A percentile compares a stretch with the other conserved stretches of the same genome.
These are phyloP conservation scores for Prolemur simus DNA, from an alignment of 2,113 vertebrate genomes.

Conservation along the genomic window DNA sequence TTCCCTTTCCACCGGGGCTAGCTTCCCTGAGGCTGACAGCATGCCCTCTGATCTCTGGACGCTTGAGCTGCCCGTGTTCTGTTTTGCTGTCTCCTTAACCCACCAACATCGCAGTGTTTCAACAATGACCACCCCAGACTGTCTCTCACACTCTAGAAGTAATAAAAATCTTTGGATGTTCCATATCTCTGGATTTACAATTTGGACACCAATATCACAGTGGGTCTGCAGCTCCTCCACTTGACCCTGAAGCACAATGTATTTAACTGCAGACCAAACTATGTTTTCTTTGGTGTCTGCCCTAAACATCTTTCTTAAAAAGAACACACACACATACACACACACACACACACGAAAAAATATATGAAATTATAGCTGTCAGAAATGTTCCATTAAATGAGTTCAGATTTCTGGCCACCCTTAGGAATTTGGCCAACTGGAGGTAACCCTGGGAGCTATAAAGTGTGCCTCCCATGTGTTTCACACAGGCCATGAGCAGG, in stretches of 20 bases:
- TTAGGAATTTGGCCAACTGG: neutral
- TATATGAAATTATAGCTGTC: neutral
- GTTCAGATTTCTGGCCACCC: neutral
- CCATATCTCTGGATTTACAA: neutral
- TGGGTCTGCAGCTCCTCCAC: neutral
- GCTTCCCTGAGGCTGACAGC: neutral
- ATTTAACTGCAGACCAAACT: neutral
- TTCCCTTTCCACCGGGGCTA: neutral
- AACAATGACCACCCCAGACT: neutral
- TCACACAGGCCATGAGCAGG: neutral
- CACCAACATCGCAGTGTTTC: accelerated
- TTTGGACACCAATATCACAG: neutral
- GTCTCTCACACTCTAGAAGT: neutral
- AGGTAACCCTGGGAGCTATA: neutral
- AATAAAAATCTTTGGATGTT: neutral
- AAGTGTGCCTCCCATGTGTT: neutral
- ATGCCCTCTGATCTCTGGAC: neutral
- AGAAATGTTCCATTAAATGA: neutral
- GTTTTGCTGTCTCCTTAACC: neutral
- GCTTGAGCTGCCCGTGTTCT: neutral
- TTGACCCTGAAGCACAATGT: neutral
- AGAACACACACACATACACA: neutral
- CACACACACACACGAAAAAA: neutral
- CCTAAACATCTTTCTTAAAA: neutral
- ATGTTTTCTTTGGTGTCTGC: neutral